Base-by-base conservation (phyloP, 2,797 vertebrate genomes). In the Scolopax rusticola region DNA sequence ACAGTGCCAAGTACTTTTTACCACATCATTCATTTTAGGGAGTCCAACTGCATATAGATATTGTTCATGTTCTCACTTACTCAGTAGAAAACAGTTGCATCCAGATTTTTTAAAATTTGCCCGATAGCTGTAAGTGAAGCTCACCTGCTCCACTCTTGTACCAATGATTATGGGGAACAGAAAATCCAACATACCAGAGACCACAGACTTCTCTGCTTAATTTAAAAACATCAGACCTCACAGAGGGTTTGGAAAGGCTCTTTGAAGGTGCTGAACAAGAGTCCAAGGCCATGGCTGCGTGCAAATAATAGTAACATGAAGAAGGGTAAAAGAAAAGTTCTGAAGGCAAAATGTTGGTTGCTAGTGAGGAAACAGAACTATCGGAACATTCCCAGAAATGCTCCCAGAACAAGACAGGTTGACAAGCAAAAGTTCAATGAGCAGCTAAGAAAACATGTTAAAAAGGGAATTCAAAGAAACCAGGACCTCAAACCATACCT, bases 141-240 rank as follows among this genome's bases (percentile, higher is more conserved):
- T 69, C 0, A 0, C 20, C n/a, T 38, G 28, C 20, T 40, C 57
- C 38, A 7, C 8, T 23, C 12, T 11, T 61, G 43, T 15, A 83
- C 36, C 48, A 60, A 74, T 12, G 14, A 48, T 33, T 59, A 47
- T 11, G 30, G 63, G 23, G 53, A 91, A 68, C 9, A 75, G 18
- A 32, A 59, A 65, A 10, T 59, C 57, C 30, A 17, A 76, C 36
- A 40, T 19, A 80, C 12, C 54, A 76, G 57, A 68, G 41, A 68
- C 27, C 36, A 59, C 5, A 54, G 20, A 33, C 14, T 65, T 76
- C 64, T 45, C 64, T 56, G n/a, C 14, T 80, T 33, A 68, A 88
- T 27, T 9, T 21, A 77, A 71, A 68, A 90, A 40, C 4, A 59
- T 41, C 40, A 63, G 24, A 59, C 12, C 30, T 69, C 75, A 85